Conservation (phyloP, 2,797 vertebrate genomes). For the Lacerta agilis region DNA sequence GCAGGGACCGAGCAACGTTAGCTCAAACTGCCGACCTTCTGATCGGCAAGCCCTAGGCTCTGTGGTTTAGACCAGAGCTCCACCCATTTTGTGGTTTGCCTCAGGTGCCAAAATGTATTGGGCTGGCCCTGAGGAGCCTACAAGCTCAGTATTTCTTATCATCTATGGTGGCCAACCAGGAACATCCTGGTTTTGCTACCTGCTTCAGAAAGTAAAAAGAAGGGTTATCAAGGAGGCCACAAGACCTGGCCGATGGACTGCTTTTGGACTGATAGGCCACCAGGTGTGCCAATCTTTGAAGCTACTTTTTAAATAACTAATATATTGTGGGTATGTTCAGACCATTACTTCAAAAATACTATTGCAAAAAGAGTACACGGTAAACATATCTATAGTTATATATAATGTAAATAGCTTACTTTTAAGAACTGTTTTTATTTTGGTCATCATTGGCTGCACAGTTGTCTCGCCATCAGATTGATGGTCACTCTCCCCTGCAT, state of each 20-base stretch:
- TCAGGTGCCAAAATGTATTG: too few species aligned
- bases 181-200: background rate
- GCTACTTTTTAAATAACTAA: too few species aligned
- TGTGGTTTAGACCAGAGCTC: too few species aligned
- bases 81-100: too few species aligned
- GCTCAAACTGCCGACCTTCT: too few species aligned
- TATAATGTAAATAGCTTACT: slow-evolving; percentile 82
- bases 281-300: background rate
- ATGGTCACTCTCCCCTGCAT: slow-evolving; percentile 91
- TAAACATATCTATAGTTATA: background rate
- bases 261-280: background rate
- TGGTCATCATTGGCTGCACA: slow-evolving; percentile 99
- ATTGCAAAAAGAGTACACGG: background rate
- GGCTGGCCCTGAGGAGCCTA: too few species aligned
- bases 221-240: background rate
- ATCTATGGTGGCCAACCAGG: background rate
- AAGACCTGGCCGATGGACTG: background rate
- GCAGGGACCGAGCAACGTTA: too few species aligned
- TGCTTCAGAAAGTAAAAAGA: background rate
- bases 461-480: slow-evolving; percentile 93
- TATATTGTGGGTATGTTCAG: background rate
- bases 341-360: background rate
- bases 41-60: too few species aligned
- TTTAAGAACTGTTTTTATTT: slow-evolving; percentile 99
- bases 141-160: background rate